A percentile compares a stretch with the other conserved stretches of the same genome.
Evolutionary conservation across 2,888 invertebrate genomes (phyloP).

Genomic region (Druceiella hillmani): DNA sequence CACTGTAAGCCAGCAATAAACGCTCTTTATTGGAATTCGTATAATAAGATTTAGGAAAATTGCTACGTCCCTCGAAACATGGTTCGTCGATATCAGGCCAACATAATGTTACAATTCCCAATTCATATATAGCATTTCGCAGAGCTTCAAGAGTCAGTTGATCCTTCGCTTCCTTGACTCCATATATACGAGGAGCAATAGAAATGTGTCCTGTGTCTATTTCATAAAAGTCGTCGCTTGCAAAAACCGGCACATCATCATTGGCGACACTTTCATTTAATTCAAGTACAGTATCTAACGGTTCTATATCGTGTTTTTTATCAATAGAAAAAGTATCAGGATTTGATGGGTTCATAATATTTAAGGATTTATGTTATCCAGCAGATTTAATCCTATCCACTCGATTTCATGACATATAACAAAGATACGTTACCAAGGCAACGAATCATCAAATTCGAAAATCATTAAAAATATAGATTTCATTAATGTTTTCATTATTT

Average conservation of each 20-base stretch:
- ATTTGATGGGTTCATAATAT: neutral
- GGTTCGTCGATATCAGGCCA: conserved; percentile 57
- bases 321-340: conserved; percentile 22
- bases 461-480: no score
- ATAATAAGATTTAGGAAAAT: conserved; percentile 61
- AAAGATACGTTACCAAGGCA: no score
- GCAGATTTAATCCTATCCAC: no score
- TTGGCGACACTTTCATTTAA: conserved; percentile 34
- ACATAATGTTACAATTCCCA: conserved; percentile 57
- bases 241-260: conserved; percentile 30
- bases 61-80: conserved; percentile 51
- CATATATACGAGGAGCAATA: conserved; percentile 38
- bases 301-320: conserved; percentile 31
- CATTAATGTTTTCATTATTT: no score
- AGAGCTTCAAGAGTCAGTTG: conserved; percentile 48
- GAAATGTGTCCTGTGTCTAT: conserved; percentile 30
- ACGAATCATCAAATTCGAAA: no score
- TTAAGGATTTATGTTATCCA: neutral
- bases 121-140: conserved; percentile 53
- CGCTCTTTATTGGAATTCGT: conserved; percentile 65
- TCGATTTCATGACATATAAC: no score
- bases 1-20: conserved; percentile 64
- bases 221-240: conserved; percentile 34
- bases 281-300: conserved; percentile 39
- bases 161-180: conserved; percentile 33